Evolutionary conservation across 2,888 invertebrate species (phyloP).

Genomic region (Sthenelais limicola): DNA sequence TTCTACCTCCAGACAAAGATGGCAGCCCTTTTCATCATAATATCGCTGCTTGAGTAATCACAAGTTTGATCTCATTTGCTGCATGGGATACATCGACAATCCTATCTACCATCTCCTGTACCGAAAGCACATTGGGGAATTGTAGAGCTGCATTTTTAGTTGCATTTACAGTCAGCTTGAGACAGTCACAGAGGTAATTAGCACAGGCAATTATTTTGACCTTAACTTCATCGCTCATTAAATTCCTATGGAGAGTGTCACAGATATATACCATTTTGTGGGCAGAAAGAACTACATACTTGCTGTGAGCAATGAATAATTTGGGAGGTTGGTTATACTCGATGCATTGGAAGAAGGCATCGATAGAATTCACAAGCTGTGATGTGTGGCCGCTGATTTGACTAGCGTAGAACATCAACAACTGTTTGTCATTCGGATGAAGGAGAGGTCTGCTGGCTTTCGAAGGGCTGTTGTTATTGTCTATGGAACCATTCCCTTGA

Average conservation of each 20-base stretch:
- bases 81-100: slow-evolving; percentile 88
- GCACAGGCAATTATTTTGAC: slow-evolving; percentile 73
- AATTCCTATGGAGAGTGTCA: slow-evolving; percentile 91
- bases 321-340: slow-evolving; percentile 95
- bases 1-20: no score
- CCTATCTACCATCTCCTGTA: slow-evolving; percentile 94
- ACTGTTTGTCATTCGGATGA: slow-evolving; percentile 81
- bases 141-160: slow-evolving; percentile 93
- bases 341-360: slow-evolving; percentile 91
- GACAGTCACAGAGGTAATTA: slow-evolving; percentile 66
- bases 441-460: slow-evolving; percentile 6
- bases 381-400: slow-evolving; percentile 89
- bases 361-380: slow-evolving; percentile 86
- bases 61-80: slow-evolving; percentile 82
- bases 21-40: slow-evolving; percentile 49
- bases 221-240: slow-evolving; percentile 82
- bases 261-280: slow-evolving; percentile 95
- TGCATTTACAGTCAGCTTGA: slow-evolving; percentile 82
- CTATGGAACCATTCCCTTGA: slow-evolving; percentile 35
- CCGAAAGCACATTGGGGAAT: slow-evolving; percentile 91
- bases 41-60: slow-evolving; percentile 65
- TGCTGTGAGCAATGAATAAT: slow-evolving; percentile 91
- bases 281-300: slow-evolving; percentile 93
- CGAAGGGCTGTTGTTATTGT: slow-evolving; percentile 21
- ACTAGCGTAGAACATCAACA: slow-evolving; percentile 89